These are phyloP conservation scores for Drosophila trapezifrons DNA, from an alignment of 1,140 invertebrate species.

Conservation along the genomic window DNA sequence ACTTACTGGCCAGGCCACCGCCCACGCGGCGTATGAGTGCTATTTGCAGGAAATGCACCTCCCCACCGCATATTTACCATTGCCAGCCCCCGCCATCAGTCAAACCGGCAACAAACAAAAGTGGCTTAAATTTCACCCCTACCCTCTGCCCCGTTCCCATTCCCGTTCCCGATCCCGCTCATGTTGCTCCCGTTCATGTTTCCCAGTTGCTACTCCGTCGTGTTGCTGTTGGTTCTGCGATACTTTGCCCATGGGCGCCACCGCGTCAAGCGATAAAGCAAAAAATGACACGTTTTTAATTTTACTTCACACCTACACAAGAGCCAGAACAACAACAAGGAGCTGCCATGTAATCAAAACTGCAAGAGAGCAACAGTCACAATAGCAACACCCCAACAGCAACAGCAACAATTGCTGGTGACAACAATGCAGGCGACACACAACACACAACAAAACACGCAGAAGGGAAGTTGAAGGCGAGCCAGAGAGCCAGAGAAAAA, in stretches of 20 bases:
- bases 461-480: slow-evolving; percentile 24
- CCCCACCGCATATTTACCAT: slow-evolving; percentile 18
- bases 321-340: slow-evolving; percentile 33
- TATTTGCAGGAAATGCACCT: slow-evolving; percentile 15
- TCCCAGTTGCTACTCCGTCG: slow-evolving; percentile 1
- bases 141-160: slow-evolving; percentile 10
- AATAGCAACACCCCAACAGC: slow-evolving; percentile 28
- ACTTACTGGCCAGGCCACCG: neutral
- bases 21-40: slow-evolving; percentile 11
- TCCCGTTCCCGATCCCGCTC: slow-evolving; percentile 22
- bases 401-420: slow-evolving; percentile 46
- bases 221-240: slow-evolving; percentile 27
- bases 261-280: slow-evolving; percentile 74
- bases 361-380: slow-evolving; percentile 52
- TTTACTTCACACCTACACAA: slow-evolving; percentile 82
- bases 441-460: slow-evolving; percentile 33
- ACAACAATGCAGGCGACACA: slow-evolving; percentile 64
- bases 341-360: slow-evolving; percentile 49
- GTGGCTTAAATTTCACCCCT: slow-evolving; percentile 66
- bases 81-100: slow-evolving; percentile 22
- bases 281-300: slow-evolving; percentile 83
- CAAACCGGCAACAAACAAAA: slow-evolving; percentile 47
- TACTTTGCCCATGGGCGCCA: slow-evolving; percentile 50
- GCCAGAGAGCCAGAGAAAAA: slow-evolving; percentile 70
- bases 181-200: slow-evolving; percentile 15